Evolutionary conservation across 2,888 invertebrate genomes (phyloP).

Genomic region (Cephus runcator): DNA sequence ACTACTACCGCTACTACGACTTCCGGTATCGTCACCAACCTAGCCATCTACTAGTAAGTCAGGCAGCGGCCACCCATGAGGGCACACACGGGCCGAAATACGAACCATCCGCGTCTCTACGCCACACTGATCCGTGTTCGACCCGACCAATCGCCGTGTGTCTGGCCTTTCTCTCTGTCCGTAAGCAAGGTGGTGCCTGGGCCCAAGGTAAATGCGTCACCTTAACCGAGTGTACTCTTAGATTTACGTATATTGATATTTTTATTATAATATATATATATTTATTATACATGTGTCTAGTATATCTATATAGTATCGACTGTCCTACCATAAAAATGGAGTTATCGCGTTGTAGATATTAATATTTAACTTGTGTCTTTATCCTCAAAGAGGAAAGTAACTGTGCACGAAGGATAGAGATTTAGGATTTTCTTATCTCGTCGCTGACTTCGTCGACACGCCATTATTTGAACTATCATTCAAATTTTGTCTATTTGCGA

Average conservation of each 20-base stretch:
- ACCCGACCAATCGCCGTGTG: constrained; percentile 61
- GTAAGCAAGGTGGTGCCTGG: constrained; percentile 65
- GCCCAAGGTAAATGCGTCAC: constrained; percentile 67
- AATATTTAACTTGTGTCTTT: background rate
- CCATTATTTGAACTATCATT: background rate
- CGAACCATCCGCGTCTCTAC: constrained; percentile 58
- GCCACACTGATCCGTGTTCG: constrained; percentile 51
- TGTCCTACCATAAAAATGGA: constrained; percentile 9
- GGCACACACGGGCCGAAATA: constrained; percentile 56
- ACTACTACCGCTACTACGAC: constrained; percentile 38
- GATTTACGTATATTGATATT: constrained; percentile 48
- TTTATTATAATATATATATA: constrained; percentile 30
- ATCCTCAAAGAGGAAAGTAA: constrained; percentile 3
- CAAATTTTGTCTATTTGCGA: background rate
- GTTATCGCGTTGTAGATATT: background rate
- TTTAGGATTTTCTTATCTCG: background rate
- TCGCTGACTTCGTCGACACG: background rate
- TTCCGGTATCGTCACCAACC: constrained; percentile 27
- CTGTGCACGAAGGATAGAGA: constrained; percentile 6
- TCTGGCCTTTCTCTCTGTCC: constrained; percentile 64
- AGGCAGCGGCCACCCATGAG: constrained; percentile 60
- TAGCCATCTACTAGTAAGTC: constrained; percentile 54
- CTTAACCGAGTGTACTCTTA: constrained; percentile 66
- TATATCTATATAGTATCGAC: constrained; percentile 26
- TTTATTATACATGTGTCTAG: constrained; percentile 20